Evolutionary conservation across 2,797 vertebrate species (phyloP).

Genomic region (Pachyuromys duprasi): DNA sequence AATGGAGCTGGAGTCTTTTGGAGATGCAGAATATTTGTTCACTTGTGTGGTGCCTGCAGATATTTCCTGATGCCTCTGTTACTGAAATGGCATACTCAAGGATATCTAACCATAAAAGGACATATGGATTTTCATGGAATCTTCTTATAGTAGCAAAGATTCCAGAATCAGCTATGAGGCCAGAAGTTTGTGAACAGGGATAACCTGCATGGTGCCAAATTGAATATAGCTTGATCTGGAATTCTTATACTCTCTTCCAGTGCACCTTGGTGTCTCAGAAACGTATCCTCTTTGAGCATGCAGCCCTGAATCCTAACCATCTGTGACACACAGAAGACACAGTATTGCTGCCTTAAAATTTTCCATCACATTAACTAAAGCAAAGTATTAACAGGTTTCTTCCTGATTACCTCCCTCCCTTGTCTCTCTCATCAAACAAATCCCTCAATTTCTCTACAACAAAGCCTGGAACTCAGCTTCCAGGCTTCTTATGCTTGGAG

Average conservation of each 20-base stretch:
- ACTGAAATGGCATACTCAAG: not conserved
- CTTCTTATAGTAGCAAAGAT: not conserved
- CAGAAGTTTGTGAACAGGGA: not conserved
- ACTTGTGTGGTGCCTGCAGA: no score
- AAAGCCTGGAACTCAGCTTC: not conserved
- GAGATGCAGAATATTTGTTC: no score
- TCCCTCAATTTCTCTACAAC: not conserved
- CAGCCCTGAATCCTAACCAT: not conserved
- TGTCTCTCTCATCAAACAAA: not conserved
- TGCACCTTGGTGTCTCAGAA: not conserved
- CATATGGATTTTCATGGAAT: not conserved
- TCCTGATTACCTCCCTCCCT: not conserved
- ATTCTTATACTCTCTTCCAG: not conserved
- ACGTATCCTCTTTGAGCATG: not conserved
- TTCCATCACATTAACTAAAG: not conserved
- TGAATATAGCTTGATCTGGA: not conserved
- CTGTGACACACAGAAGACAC: not conserved
- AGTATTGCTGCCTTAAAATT: not conserved
- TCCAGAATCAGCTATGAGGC: not conserved
- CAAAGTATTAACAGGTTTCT: not conserved
- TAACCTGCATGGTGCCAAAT: not conserved
- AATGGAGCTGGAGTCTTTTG: not conserved
- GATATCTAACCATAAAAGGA: not conserved
- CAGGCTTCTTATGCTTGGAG: not conserved
- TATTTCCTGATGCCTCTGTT: not conserved